A percentile compares a stretch with the other conserved stretches of the same genome.
Conservation (phyloP, 2,888 invertebrate genomes). For the Drosophila kanekoi region DNA sequence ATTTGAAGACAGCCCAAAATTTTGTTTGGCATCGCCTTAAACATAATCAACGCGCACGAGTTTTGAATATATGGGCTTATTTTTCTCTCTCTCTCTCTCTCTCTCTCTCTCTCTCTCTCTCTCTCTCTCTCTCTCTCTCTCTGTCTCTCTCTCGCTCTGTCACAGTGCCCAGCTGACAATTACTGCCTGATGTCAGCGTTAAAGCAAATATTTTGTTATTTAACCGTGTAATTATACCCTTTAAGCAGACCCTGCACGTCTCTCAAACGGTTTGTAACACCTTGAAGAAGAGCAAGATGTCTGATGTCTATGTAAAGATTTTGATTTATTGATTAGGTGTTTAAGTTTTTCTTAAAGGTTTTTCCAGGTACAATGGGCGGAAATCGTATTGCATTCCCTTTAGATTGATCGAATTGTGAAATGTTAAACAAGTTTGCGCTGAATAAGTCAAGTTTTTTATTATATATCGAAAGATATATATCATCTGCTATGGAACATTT, state of each 20-base stretch:
- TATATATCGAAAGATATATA: no score
- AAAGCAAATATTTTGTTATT: conserved; percentile 75
- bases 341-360: no score
- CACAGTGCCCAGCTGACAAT: conserved; percentile 34
- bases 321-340: background rate
- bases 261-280: conserved; percentile 26
- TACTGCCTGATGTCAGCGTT: conserved; percentile 73
- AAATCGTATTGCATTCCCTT: no score
- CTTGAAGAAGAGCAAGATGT: background rate
- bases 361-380: no score
- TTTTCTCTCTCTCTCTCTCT: background rate
- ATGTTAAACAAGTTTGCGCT: no score
- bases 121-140: background rate
- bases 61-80: conserved; percentile 15
- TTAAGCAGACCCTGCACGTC: conserved; percentile 4
- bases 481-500: no score
- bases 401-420: no score
- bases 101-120: conserved; percentile 3
- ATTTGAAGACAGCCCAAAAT: conserved; percentile 32
- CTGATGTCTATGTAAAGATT: no score
- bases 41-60: background rate
- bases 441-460: no score
- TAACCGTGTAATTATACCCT: conserved; percentile 75
- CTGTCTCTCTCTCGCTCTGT: background rate
- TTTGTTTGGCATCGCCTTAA: conserved; percentile 5